These are phyloP conservation scores for Andrena bucephala DNA, from an alignment of 2,888 invertebrate genomes.

Conservation along the genomic window DNA sequence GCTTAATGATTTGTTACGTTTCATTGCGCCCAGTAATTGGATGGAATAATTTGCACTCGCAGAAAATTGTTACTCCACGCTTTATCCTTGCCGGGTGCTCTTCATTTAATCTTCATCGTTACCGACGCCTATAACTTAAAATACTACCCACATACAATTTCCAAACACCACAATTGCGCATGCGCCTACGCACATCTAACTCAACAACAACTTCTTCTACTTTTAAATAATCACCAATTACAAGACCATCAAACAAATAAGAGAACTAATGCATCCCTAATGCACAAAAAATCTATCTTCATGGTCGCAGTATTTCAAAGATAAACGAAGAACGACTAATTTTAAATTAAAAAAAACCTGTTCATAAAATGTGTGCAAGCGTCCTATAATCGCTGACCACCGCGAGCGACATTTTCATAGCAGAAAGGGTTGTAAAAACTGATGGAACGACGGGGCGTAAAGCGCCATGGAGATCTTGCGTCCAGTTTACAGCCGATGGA, in stretches of 20 bases:
- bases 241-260: no score
- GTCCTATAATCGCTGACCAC: not conserved
- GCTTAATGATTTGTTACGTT: not conserved
- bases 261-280: no score
- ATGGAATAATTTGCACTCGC: slow-evolving; percentile 9
- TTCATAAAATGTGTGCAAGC: not conserved
- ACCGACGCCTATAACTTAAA: not conserved
- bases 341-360: not conserved
- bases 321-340: no score
- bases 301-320: no score
- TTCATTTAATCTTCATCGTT: not conserved
- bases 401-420: not conserved
- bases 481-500: not conserved
- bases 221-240: no score
- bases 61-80: not conserved
- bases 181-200: no score
- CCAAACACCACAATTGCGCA: no score
- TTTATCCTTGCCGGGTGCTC: not conserved
- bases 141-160: no score
- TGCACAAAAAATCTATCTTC: no score
- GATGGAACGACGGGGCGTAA: not conserved
- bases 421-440: not conserved
- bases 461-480: not conserved
- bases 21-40: slow-evolving; percentile 11
- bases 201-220: no score